Conservation (phyloP, 2,113 vertebrate species). For the Heterocephalus glaber region DNA sequence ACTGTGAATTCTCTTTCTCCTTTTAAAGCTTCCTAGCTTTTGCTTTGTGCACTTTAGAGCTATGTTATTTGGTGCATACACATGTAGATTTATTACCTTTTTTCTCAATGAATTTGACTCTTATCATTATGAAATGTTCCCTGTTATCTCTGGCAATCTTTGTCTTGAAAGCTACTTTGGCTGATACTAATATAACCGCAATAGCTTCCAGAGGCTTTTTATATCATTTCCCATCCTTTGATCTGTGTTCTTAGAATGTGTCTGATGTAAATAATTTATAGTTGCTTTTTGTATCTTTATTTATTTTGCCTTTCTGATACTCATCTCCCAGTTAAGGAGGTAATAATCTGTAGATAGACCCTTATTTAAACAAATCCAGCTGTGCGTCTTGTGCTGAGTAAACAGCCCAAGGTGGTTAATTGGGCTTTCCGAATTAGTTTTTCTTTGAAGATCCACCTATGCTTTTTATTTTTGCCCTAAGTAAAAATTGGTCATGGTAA, state of each 20-base stretch:
- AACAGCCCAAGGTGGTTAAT: not conserved
- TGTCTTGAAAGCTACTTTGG: slow-evolving; percentile 32
- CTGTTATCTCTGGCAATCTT: not conserved
- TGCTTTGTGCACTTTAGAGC: not conserved
- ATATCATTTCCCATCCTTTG: not conserved
- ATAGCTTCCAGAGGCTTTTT: not conserved
- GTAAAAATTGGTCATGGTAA: not conserved
- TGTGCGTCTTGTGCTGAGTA: not conserved
- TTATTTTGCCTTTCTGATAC: slow-evolving; percentile 30
- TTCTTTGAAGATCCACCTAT: not conserved
- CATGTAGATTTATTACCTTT: not conserved
- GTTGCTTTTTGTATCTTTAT: not conserved
- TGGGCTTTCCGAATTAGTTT: not conserved
- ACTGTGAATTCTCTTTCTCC: not conserved
- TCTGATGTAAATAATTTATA: not conserved
- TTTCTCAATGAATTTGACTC: not conserved
- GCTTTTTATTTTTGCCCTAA: not conserved
- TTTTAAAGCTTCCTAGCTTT: not conserved
- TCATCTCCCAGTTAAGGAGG: slow-evolving; percentile 47
- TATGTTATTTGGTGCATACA: not conserved
- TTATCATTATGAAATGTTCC: not conserved
- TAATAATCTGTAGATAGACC: slow-evolving; percentile 53
- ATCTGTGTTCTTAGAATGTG: not conserved
- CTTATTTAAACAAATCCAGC: slow-evolving; percentile 49
- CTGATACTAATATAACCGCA: not conserved